These are phyloP conservation scores for Mesitornis unicolor DNA, from an alignment of 2,113 vertebrate species.

Conservation along the genomic window DNA sequence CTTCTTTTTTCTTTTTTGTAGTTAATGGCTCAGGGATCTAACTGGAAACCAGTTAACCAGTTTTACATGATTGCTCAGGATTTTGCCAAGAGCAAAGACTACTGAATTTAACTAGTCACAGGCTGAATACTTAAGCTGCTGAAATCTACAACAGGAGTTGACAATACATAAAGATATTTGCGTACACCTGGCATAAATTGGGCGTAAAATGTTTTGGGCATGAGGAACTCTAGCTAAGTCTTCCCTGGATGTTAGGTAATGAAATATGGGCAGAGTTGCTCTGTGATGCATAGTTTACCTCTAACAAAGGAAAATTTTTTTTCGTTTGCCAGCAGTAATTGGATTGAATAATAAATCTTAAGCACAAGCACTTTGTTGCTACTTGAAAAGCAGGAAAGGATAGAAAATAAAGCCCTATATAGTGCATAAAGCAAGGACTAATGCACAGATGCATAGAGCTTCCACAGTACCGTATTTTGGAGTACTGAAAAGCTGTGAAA, in stretches of 20 bases:
- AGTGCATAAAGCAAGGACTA: not conserved
- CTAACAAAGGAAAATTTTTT: not conserved
- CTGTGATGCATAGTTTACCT: not conserved
- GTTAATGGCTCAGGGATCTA: not conserved
- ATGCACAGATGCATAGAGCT: not conserved
- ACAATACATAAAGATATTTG: not conserved
- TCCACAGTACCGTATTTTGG: conserved; percentile 47
- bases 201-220: not conserved
- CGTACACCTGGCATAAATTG: not conserved
- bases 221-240: not conserved
- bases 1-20: not conserved
- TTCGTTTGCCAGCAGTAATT: not conserved
- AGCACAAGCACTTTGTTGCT: not conserved
- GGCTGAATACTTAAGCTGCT: not conserved
- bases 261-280: not conserved
- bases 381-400: not conserved
- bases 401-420: not conserved
- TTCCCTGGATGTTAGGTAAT: not conserved
- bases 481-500: conserved; percentile 18
- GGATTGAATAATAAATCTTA: not conserved
- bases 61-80: not conserved
- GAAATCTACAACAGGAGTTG: not conserved
- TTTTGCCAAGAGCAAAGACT: not conserved
- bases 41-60: not conserved
- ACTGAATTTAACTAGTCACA: not conserved